Base-by-base conservation (phyloP, 2,797 vertebrate species). In the Crocidura indochinensis region DNA sequence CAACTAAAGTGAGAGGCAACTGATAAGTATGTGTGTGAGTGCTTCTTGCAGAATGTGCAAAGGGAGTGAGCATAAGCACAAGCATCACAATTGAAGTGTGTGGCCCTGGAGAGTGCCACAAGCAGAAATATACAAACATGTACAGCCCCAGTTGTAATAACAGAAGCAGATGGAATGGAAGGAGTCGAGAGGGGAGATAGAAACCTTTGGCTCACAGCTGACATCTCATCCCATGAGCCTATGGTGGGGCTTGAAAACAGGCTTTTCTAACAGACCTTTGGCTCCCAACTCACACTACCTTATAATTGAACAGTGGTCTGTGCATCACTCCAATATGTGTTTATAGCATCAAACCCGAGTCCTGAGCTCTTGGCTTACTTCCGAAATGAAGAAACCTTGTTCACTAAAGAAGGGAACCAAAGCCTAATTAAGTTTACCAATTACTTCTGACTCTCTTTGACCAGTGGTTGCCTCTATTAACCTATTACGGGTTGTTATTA, bases 281-380 rank as follows among this genome's bases (percentile, higher is more conserved):
- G 5, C 22, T 20, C 51, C 56, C 22, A 20, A 7, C 56, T 7
- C 56, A 60, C 17, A 17, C 53, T 77, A 31, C 56, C 75, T 67
- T 6, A 51, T 71, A 90, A 88, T 38, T 60, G 38, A 84, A 73
- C n/a, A 7, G 4, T 69, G 84, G 68, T 77, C 73, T 87, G 68
- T 72, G 38, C 19, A 14, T 73, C 84, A 84, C 93, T 89, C 46
- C 46, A 78, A 10, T 75, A 67, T 24, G 24, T 69, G 86, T 20
- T 24, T 73, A 62, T 73, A 83, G 10, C 29, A 91, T 77, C 69
- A 87, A 81, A 87, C 10, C 8, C 74, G 79, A 92, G 86, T 76
- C 83, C 26, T 10, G 2, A 56, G 7, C 83, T 20, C 31, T 44
- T 82, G 67, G 67, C 87, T 86, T 80, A 78, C 49, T n/a, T 72